Base-by-base conservation (phyloP, 1,140 invertebrate genomes). In the Grapholita molesta region DNA sequence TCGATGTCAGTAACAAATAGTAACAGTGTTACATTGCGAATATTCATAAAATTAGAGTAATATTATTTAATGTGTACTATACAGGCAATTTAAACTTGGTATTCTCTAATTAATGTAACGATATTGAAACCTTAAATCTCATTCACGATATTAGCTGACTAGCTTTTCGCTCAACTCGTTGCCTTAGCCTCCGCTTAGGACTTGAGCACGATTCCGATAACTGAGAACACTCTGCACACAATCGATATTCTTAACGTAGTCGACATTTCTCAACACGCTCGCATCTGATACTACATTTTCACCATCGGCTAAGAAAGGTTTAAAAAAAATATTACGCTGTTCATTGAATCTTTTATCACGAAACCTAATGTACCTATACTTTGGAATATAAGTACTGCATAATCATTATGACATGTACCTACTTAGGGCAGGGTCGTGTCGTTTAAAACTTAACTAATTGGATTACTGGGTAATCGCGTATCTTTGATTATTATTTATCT, bases 151-250 rank as follows among this genome's bases (percentile, higher is more conserved):
- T 28, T 61, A 61, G 55, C 55, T 61, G 55, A 61, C 55, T 61
- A 61, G 55, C 12, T 48, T 48, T 48, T 21, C 24, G 55, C 55
- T 61, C 25, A 61, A 61, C 55, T 61, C 25, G 55, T 61, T 15
- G 3, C n/a, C 24, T 30, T 28, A 3, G 24, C 21, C 23, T 9
- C 23, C 25, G 24, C 55, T 28, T 61, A 28, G 55, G 15, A 61
- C 55, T 61, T 61, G 55, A 61, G 55, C 55, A 61, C 55, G 55
- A 28, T 61, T 61, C 55, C 55, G 55, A 30, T 61, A 61, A 15
- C 23, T 28, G 24, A 61, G 55, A 61, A 61, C 25, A 61, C 55
- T 61, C 55, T 25, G 15, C 25, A 28, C 24, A 28, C 25, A 61
- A 61, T 61, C 55, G 55, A 61, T 61, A 61, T n/a, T 61, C 55